These are phyloP conservation scores for Henricia sp. DNA, from an alignment of 53 echinoderm and acorn worm genomes.

Conservation along the genomic window DNA sequence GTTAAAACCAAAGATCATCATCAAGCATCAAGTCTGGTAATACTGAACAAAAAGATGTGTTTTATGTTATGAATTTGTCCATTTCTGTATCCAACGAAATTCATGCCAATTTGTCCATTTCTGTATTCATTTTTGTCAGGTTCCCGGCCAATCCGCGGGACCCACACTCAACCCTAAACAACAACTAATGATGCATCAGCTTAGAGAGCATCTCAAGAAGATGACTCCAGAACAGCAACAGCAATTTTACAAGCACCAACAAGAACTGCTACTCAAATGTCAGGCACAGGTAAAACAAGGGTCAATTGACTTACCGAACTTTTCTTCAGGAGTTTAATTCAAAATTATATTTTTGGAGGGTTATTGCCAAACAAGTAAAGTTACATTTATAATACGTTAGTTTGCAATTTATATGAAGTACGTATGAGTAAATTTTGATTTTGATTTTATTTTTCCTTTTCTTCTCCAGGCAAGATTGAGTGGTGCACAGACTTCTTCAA, in stretches of 20 bases:
- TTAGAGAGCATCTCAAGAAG: slow-evolving; percentile 82
- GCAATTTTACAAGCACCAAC: slow-evolving; percentile 73
- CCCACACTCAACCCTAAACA: slow-evolving; percentile 66
- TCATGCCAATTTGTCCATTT: no score
- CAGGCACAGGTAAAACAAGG: slow-evolving; percentile 70
- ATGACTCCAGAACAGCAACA: slow-evolving; percentile 86
- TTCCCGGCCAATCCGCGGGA: neutral
- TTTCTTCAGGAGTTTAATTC: neutral
- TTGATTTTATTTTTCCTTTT: neutral
- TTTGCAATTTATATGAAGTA: no score
- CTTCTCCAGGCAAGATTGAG: slow-evolving; percentile 16
- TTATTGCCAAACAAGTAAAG: no score
- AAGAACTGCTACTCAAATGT: slow-evolving; percentile 64
- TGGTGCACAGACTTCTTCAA: neutral
- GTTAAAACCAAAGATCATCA: no score
- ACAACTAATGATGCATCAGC: slow-evolving; percentile 57
- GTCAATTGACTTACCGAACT: neutral
- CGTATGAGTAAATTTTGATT: no score
- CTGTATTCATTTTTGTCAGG: neutral
- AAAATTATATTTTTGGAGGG: neutral
- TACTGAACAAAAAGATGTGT: no score
- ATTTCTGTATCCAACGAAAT: no score
- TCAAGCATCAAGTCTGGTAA: no score
- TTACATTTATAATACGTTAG: no score
- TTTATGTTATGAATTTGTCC: no score